These are phyloP conservation scores for Cryptoprocta ferox DNA, from an alignment of 2,797 vertebrate species.

Conservation along the genomic window DNA sequence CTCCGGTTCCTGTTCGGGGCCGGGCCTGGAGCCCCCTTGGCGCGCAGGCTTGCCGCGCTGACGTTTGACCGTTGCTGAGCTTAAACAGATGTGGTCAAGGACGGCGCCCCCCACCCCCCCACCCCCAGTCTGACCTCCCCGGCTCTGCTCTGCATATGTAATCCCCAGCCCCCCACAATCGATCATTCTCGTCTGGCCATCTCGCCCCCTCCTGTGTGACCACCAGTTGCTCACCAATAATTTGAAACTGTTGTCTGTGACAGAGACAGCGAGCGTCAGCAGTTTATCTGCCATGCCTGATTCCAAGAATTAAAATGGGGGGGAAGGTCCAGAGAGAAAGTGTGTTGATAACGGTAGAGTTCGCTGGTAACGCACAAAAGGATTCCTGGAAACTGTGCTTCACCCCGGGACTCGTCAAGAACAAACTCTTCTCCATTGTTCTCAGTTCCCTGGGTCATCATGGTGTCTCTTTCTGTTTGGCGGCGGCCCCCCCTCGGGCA, in stretches of 20 bases:
- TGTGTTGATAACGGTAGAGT: fast-evolving
- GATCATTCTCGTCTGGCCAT: neutral
- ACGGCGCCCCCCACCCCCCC: fast-evolving
- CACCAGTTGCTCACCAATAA: slow-evolving; percentile 27
- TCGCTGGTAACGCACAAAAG: neutral
- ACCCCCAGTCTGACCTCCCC: neutral
- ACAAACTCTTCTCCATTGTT: fast-evolving
- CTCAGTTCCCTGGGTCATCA: fast-evolving
- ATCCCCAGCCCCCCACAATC: neutral
- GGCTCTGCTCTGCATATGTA: neutral
- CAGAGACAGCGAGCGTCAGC: neutral
- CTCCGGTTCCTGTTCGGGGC: neutral
- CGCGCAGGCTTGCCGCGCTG: fast-evolving
- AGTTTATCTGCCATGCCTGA: neutral
- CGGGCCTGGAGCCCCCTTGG: neutral
- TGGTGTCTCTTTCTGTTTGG: fast-evolving
- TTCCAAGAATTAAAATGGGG: neutral
- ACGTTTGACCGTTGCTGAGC: neutral
- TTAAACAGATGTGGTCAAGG: neutral
- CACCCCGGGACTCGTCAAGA: too few relatives aligned
- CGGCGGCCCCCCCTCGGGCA: fast-evolving
- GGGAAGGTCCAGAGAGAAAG: neutral
- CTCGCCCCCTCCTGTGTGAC: neutral
- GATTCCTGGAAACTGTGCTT: neutral
- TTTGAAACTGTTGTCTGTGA: slow-evolving; percentile 12